These are phyloP conservation scores for Drosophila obscura DNA, from an alignment of 1,140 invertebrate genomes.

Conservation along the genomic window DNA sequence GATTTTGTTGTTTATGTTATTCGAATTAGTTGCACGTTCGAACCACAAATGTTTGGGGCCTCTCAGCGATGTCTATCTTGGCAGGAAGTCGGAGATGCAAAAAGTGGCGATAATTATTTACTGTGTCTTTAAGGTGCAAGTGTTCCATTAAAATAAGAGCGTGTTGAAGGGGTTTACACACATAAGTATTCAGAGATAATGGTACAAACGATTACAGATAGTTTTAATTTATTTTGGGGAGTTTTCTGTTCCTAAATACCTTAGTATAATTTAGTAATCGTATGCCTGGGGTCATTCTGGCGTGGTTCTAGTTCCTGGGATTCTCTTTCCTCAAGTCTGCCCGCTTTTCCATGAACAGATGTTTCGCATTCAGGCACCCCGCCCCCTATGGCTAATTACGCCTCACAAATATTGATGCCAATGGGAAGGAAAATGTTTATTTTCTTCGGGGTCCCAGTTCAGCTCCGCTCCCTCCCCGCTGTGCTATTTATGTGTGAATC, in stretches of 20 bases:
- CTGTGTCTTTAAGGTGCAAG: too few species aligned
- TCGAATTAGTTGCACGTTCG: constrained; percentile 18
- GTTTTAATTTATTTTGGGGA: constrained; percentile 5
- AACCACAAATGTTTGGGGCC: too few species aligned
- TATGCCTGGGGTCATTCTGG: constrained; percentile 1
- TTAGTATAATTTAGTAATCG: constrained; percentile 13
- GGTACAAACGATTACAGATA: neutral
- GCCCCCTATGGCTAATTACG: constrained; percentile 53
- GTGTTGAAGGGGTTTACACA: neutral
- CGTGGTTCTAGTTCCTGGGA: constrained; percentile 3
- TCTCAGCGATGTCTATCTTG: too few species aligned
- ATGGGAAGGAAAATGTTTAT: constrained; percentile 28
- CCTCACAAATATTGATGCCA: constrained; percentile 40
- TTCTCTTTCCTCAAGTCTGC: constrained; percentile 6
- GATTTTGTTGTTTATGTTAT: too few species aligned
- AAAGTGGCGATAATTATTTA: too few species aligned
- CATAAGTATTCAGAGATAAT: constrained; percentile 2
- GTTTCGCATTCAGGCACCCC: constrained; percentile 42
- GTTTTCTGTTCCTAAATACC: constrained; percentile 2
- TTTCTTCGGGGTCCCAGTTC: constrained; percentile 1
- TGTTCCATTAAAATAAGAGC: too few species aligned
- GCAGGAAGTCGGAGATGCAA: too few species aligned
- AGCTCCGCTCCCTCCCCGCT: neutral
- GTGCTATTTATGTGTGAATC: constrained; percentile 37
- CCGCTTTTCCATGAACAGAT: constrained; percentile 44